These are phyloP conservation scores for Oenanthe melanoleuca DNA, from an alignment of 2,113 vertebrate genomes.

Conservation along the genomic window DNA sequence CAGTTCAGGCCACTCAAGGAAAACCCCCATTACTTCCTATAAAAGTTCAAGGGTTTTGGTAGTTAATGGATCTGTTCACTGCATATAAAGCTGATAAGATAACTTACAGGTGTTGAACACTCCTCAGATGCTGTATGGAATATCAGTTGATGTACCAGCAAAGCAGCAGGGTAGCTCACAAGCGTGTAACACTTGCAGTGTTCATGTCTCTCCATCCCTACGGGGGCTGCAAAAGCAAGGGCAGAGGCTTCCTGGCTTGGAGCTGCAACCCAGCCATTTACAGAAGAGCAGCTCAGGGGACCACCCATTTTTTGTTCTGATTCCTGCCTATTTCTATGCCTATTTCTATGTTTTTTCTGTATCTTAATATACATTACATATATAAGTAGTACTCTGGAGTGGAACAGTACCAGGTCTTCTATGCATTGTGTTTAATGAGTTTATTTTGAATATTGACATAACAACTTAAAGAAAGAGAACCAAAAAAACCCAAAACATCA, in stretches of 20 bases:
- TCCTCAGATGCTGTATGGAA: neutral
- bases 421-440: neutral
- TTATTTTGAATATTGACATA: conserved; percentile 10
- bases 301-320: neutral
- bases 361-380: neutral
- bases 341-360: neutral
- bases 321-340: neutral
- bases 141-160: neutral
- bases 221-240: neutral
- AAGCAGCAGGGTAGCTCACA: neutral
- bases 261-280: neutral
- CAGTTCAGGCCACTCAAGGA: neutral
- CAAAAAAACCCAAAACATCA: fast-evolving
- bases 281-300: neutral
- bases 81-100: neutral
- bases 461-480: neutral
- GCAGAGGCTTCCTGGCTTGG: neutral
- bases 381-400: neutral
- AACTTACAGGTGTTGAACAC: neutral
- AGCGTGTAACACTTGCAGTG: fast-evolving
- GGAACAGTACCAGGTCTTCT: neutral
- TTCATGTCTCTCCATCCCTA: neutral
- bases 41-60: neutral
- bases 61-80: neutral
- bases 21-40: neutral